These are phyloP conservation scores for Liasis olivaceus DNA, from an alignment of 2,797 vertebrate genomes.

Conservation along the genomic window DNA sequence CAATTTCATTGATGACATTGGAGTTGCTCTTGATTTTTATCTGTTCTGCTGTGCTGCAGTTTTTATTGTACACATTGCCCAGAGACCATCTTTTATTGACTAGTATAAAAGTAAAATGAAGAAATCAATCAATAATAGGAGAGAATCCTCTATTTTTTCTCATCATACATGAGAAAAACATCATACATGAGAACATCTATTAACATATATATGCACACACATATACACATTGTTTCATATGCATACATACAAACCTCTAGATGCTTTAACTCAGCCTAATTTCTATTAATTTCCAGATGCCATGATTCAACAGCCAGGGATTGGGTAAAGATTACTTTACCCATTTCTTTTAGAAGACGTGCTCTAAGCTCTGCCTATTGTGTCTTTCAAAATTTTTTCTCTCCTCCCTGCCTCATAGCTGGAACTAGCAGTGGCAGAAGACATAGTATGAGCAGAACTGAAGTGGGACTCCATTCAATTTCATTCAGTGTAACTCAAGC, in stretches of 20 bases:
- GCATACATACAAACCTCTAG: neutral
- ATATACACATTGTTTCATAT: neutral
- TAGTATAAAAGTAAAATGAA: neutral
- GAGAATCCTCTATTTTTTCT: neutral
- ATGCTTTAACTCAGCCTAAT: neutral
- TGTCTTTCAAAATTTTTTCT: neutral
- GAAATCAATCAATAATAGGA: neutral
- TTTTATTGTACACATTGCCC: neutral
- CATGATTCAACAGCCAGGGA: neutral
- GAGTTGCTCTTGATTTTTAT: neutral
- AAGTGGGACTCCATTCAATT: neutral
- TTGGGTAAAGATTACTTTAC: neutral
- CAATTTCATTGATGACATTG: neutral
- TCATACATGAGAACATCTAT: neutral
- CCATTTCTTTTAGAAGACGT: neutral
- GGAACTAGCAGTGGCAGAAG: neutral
- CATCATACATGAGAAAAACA: neutral
- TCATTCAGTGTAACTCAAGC: neutral
- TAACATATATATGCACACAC: neutral
- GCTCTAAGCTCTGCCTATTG: neutral
- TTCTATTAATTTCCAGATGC: neutral
- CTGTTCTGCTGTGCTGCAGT: neutral
- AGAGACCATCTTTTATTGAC: neutral
- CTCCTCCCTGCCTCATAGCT: neutral
- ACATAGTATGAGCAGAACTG: neutral